phyloP scores from a whole-genome alignment of 2,888 invertebrate genomes.

The Timandra comae region DNA sequence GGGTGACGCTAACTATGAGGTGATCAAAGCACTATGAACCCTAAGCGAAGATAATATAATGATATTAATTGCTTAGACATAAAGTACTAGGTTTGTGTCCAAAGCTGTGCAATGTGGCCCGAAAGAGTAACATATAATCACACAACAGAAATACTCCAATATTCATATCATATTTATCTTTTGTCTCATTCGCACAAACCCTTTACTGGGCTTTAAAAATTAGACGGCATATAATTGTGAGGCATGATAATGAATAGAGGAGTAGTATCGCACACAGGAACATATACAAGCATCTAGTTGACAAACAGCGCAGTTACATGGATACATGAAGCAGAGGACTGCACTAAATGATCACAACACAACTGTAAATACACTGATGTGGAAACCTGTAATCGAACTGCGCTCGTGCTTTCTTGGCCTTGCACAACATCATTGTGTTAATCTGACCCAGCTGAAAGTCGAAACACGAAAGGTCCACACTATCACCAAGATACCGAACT shows the following conservation, averaged over 20 bases:
- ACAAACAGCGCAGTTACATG: constrained; percentile 32
- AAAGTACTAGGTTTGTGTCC: constrained; percentile 20
- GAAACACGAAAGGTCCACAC: constrained; percentile 87
- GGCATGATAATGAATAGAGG: constrained; percentile 26
- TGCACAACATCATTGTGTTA: constrained; percentile 81
- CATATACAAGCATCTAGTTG: constrained; percentile 36
- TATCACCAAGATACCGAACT: constrained; percentile 85
- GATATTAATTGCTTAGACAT: constrained; percentile 23
- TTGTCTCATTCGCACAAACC: too few relatives aligned
- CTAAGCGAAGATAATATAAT: constrained; percentile 22
- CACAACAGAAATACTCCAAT: neutral
- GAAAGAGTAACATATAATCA: constrained; percentile 9
- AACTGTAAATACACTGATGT: constrained; percentile 61
- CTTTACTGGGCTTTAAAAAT: too few relatives aligned
- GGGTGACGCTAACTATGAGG: constrained; percentile 13
- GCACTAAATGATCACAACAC: constrained; percentile 73
- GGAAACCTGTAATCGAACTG: constrained; percentile 83
- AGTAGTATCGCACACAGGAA: constrained; percentile 28
- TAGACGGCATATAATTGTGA: too few relatives aligned
- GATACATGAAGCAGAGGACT: constrained; percentile 59
- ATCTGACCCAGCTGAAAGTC: constrained; percentile 89
- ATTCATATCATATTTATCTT: too few relatives aligned
- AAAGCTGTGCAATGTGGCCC: constrained; percentile 29
- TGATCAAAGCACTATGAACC: constrained; percentile 25
- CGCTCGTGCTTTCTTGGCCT: constrained; percentile 82